A percentile compares a stretch with the other conserved stretches of the same genome.
Evolutionary conservation across 2,888 invertebrate genomes (phyloP).

Genomic region (Drosophila gaucha): DNA sequence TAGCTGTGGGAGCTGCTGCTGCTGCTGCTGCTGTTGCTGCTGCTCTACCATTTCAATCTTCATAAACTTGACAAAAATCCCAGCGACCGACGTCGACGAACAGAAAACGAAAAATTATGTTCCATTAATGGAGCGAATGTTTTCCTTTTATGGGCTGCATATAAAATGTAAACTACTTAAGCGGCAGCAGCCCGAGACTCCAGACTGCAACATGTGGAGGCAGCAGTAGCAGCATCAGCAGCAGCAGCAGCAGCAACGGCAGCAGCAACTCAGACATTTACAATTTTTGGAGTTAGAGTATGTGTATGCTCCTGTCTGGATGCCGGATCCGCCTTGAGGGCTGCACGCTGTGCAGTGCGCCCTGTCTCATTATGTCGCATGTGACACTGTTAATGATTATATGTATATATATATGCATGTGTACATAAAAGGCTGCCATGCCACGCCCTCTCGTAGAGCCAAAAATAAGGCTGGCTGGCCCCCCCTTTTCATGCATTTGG

Average conservation of each 20-base stretch:
- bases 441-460: slow-evolving; percentile 30
- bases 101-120: slow-evolving; percentile 79
- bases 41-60: slow-evolving; percentile 72
- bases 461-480: slow-evolving; percentile 16
- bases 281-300: slow-evolving; percentile 40
- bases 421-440: slow-evolving; percentile 55
- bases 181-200: slow-evolving; percentile 57
- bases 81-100: slow-evolving; percentile 49
- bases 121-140: slow-evolving; percentile 81
- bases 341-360: slow-evolving; percentile 53
- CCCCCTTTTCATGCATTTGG: slow-evolving; percentile 14
- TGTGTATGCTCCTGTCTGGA: slow-evolving; percentile 45
- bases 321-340: slow-evolving; percentile 52
- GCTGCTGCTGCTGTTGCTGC: slow-evolving; percentile 23
- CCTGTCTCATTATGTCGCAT: slow-evolving; percentile 83
- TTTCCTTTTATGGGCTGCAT: slow-evolving; percentile 76
- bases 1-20: slow-evolving; percentile 25
- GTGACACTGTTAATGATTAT: slow-evolving; percentile 84
- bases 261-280: slow-evolving; percentile 16
- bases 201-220: slow-evolving; percentile 51
- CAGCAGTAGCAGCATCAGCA: slow-evolving; percentile 5
- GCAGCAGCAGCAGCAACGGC: slow-evolving; percentile 12
- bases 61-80: slow-evolving; percentile 80
- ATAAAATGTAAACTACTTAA: slow-evolving; percentile 83
- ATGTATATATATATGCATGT: slow-evolving; percentile 30